A percentile compares a stretch with the other conserved stretches of the same genome.
Conservation (phyloP, 2,113 vertebrate species). For the Neodontobutis hainanensis region DNA sequence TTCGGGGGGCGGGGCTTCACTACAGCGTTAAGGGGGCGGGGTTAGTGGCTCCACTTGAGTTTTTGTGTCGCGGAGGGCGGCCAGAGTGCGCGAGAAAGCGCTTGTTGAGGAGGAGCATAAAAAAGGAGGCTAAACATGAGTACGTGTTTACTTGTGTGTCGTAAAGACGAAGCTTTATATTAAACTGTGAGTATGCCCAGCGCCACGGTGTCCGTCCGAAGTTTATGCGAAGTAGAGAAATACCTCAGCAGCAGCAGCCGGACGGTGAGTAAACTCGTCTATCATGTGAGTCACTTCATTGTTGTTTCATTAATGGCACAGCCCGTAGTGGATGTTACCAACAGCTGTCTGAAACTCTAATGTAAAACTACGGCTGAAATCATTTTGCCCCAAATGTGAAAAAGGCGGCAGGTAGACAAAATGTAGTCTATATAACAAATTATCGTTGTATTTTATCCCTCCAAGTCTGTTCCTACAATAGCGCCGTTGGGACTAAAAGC, state of each 20-base stretch:
- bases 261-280: constrained; percentile 65
- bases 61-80: constrained; percentile 15
- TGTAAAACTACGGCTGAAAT: too few relatives aligned
- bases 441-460: too few relatives aligned
- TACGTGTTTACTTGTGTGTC: constrained; percentile 11
- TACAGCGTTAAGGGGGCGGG: constrained; percentile 48
- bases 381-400: background rate
- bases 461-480: too few relatives aligned
- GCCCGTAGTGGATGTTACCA: constrained; percentile 2
- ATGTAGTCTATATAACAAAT: too few relatives aligned
- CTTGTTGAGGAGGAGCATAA: background rate
- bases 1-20: background rate
- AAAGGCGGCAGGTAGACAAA: background rate
- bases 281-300: constrained; percentile 9
- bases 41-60: constrained; percentile 40
- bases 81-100: background rate
- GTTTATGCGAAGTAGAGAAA: constrained; percentile 75
- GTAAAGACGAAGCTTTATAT: constrained; percentile 18
- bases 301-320: constrained; percentile 14
- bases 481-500: too few relatives aligned
- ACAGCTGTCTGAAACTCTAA: constrained; percentile 20
- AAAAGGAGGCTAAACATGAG: constrained; percentile 40
- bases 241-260: constrained; percentile 57
- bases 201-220: constrained; percentile 69
- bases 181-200: constrained; percentile 64